phyloP scores from a whole-genome alignment of 1,140 invertebrate species.

The Acyrthosiphon pisum region DNA sequence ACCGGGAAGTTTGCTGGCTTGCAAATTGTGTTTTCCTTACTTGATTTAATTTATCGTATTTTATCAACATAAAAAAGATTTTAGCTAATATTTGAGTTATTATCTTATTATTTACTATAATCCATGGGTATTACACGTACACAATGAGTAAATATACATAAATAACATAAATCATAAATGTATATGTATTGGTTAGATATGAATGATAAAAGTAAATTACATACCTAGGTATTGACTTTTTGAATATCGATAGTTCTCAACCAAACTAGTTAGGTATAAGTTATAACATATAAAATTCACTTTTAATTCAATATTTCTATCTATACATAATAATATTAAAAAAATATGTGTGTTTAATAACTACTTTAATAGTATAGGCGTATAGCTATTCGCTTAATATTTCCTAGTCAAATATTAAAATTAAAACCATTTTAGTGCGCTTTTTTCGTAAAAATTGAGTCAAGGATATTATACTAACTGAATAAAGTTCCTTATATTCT shows the following conservation, averaged over 20 bases:
- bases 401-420: not conserved
- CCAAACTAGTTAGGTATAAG: not conserved
- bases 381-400: too few relatives aligned
- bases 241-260: not conserved
- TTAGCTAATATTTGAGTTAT: not conserved
- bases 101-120: slow-evolving; percentile 3
- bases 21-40: not conserved
- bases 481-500: not conserved
- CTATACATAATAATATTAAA: not conserved
- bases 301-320: not conserved
- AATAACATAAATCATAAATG: not conserved
- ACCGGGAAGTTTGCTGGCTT: not conserved
- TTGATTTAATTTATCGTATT: not conserved
- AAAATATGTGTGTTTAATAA: not conserved
- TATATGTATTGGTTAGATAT: not conserved
- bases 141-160: not conserved
- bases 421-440: not conserved
- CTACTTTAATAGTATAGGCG: too few relatives aligned
- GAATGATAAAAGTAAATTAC: not conserved
- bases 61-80: not conserved
- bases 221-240: not conserved
- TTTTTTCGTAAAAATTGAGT: not conserved
- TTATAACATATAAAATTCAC: not conserved
- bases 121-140: not conserved
- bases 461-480: not conserved